phyloP scores from a whole-genome alignment of 2,888 invertebrate species.

The Hybos culiciformis region DNA sequence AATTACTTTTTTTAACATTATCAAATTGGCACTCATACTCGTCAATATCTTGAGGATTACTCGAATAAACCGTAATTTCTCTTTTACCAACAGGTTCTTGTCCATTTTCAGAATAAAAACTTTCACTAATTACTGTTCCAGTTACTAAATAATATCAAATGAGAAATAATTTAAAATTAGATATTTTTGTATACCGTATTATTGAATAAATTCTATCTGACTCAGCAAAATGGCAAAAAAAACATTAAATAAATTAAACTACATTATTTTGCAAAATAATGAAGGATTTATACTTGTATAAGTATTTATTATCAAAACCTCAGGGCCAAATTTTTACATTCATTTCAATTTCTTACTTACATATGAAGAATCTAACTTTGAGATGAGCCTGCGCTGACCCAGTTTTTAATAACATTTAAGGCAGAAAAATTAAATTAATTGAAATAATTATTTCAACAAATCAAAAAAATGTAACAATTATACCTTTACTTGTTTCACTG shows the following conservation, averaged over 20 bases:
- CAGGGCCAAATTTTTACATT: too few species aligned
- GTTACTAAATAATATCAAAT: constrained; percentile 41
- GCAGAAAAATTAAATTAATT: too few species aligned
- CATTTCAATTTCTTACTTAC: too few species aligned
- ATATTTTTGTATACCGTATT: background rate
- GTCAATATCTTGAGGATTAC: constrained; percentile 40
- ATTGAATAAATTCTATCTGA: background rate
- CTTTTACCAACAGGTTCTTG: constrained; percentile 53
- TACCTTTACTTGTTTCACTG: constrained; percentile 52
- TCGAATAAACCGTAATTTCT: constrained; percentile 56
- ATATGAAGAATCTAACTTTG: too few species aligned
- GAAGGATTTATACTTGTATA: too few species aligned
- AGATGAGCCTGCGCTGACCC: too few species aligned
- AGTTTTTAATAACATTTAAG: too few species aligned
- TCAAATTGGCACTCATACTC: constrained; percentile 16
- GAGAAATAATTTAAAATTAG: background rate
- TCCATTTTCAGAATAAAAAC: constrained; percentile 55
- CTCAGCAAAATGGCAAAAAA: background rate
- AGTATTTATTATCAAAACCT: too few species aligned
- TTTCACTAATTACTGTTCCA: constrained; percentile 54
- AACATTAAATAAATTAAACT: background rate
- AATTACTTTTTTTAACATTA: constrained; percentile 17
- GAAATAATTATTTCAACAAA: too few species aligned
- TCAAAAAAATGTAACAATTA: constrained; percentile 12
- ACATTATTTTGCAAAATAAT: too few species aligned